These are phyloP conservation scores for Heteractis magnifica DNA, from an alignment of 92 coral and sea anemone genomes.

Conservation along the genomic window DNA sequence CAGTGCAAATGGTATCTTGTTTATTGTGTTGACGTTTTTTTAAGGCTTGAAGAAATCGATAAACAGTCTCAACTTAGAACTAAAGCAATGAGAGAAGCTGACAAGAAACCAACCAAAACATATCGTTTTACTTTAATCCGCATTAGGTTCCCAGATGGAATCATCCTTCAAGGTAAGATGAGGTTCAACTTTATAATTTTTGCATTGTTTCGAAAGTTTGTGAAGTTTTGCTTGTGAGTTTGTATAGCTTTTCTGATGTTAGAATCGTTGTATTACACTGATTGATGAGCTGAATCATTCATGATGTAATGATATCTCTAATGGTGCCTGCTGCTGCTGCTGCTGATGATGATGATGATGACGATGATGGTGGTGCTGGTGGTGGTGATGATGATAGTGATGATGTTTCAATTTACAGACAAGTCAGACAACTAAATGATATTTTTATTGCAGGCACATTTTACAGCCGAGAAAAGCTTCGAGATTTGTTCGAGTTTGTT, in stretches of 20 bases:
- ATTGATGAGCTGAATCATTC: not conserved
- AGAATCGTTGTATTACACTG: not conserved
- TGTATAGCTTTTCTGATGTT: not conserved
- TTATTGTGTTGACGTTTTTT: not conserved
- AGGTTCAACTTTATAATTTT: too few relatives aligned
- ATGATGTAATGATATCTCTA: too few relatives aligned
- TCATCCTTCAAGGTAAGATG: constrained; percentile 80
- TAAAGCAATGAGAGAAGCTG: constrained; percentile 95
- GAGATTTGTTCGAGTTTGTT: constrained; percentile 72
- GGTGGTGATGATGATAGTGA: too few relatives aligned
- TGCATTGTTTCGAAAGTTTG: too few relatives aligned
- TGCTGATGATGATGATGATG: not conserved
- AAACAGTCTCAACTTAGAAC: constrained; percentile 81
- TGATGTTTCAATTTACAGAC: too few relatives aligned
- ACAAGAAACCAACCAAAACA: constrained; percentile 72
- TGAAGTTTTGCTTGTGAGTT: not conserved
- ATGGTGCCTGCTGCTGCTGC: not conserved
- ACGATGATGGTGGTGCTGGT: too few relatives aligned
- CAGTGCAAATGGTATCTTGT: too few relatives aligned
- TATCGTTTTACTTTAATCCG: constrained; percentile 87
- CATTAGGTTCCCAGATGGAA: constrained; percentile 83
- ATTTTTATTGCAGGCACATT: constrained; percentile 67
- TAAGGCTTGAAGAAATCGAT: constrained; percentile 72
- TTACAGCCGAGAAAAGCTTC: constrained; percentile 77
- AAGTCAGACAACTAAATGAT: not conserved